Evolutionary conservation across 2,888 invertebrate genomes (phyloP).

Genomic region (Synergus umbraculus): DNA sequence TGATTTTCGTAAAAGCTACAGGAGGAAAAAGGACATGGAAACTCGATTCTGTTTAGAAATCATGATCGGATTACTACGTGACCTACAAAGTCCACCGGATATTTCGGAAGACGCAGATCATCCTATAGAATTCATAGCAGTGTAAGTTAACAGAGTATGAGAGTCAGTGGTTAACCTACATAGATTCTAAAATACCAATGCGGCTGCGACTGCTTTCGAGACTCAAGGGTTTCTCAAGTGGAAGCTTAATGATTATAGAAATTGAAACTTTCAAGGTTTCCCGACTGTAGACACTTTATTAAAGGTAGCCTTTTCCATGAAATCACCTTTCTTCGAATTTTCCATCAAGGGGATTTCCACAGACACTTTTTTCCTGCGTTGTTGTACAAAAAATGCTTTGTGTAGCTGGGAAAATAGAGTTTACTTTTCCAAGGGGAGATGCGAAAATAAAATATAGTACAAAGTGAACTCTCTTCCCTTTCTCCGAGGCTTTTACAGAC

Average conservation of each 20-base stretch:
- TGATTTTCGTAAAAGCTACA: not conserved
- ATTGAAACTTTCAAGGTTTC: not conserved
- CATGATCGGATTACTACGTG: not conserved
- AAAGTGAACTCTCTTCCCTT: not conserved
- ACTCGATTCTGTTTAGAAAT: not conserved
- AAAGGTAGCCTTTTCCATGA: not conserved
- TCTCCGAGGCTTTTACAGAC: not conserved
- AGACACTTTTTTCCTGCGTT: not conserved
- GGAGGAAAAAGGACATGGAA: not conserved
- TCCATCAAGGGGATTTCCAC: not conserved
- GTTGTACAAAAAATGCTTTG: not conserved
- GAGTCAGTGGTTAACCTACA: not conserved
- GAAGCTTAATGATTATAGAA: not conserved
- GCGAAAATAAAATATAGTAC: not conserved
- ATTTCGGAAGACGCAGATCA: not conserved
- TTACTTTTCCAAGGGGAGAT: not conserved
- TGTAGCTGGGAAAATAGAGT: not conserved
- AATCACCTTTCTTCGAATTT: not conserved
- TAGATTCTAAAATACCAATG: not conserved
- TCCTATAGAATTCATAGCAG: not conserved
- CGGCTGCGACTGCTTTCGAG: not conserved
- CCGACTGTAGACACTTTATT: not conserved
- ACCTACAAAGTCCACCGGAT: not conserved
- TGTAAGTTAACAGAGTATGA: not conserved
- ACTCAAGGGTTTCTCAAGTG: not conserved